These are phyloP conservation scores for Bellardia pandia DNA, from an alignment of 2,888 invertebrate genomes.

Conservation along the genomic window DNA sequence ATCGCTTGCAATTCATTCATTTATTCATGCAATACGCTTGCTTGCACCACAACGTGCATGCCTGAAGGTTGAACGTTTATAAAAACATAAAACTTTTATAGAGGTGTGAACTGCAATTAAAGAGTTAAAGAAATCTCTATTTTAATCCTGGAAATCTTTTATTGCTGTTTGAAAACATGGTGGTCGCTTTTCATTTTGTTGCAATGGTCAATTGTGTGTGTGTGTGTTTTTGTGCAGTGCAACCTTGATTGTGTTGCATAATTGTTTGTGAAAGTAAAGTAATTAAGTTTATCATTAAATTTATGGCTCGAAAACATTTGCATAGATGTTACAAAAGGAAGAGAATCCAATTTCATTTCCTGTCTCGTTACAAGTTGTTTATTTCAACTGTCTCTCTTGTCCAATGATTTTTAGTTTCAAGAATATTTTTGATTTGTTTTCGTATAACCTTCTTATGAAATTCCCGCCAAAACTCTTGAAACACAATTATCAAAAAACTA, in stretches of 20 bases:
- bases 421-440: conserved; percentile 51
- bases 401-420: conserved; percentile 9
- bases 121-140: conserved; percentile 67
- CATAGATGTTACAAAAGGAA: conserved; percentile 49
- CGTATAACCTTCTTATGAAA: conserved; percentile 32
- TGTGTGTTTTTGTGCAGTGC: background rate
- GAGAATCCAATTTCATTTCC: conserved; percentile 63
- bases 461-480: conserved; percentile 62
- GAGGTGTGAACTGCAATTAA: conserved; percentile 65
- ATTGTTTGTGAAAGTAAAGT: conserved; percentile 23
- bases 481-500: background rate
- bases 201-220: conserved; percentile 3
- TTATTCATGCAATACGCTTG: conserved; percentile 6
- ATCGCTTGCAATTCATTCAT: background rate
- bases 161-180: conserved; percentile 24
- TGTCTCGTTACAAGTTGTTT: conserved; percentile 46
- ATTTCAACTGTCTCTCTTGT: conserved; percentile 58
- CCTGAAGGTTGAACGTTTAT: conserved; percentile 10
- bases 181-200: conserved; percentile 33
- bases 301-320: conserved; percentile 57
- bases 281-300: conserved; percentile 27
- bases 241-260: conserved; percentile 62
- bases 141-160: conserved; percentile 44
- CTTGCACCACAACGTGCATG: background rate
- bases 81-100: conserved; percentile 44